Base-by-base conservation (phyloP, 2,797 vertebrate genomes). In the Acanthurus lineatus region DNA sequence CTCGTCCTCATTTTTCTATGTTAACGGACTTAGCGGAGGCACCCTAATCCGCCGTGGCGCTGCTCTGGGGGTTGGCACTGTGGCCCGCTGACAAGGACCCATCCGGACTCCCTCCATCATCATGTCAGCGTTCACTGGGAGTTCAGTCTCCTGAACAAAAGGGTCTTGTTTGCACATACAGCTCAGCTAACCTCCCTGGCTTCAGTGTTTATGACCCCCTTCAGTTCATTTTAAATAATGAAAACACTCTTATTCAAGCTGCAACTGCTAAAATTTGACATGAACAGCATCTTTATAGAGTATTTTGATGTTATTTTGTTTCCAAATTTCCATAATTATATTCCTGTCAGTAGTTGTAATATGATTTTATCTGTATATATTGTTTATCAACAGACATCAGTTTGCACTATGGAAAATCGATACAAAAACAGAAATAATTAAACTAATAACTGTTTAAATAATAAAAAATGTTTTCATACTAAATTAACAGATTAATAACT, bases 71-170 rank as follows among this genome's bases (percentile, higher is more conserved):
- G 81, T 76, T 38, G 91, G 79, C 61, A 53, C 59, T 70, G 81
- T 88, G 88, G 90, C 83, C 73, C 38, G 56, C 52, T 92, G 88
- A 93, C 86, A 79, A 80, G 88, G 58, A 75, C 86, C 87, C 91
- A 93, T 94, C 93, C 88, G 92, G 90, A 89, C 91, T 72, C 88
- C 84, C 90, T 95, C 90, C 89, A 94, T 94, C 93, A 94, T 92
- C 83, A 86, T 95, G 94, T 94, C 94, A 94, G 60, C 62, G 48
- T 83, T 90, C 85, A 87, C 78, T 81, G 86, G 77, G 86, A 84
- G 84, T 87, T 86, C 84, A 88, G 87, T 86, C 77, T 68, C 40
- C 53, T 58, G 68, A 82, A 94, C 92, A 94, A 91, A 87, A 87
- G 83, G 51, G 52, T 79, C 87, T 88, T 93, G 88, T 93, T 91